Percentiles rank a stretch among this genome's conserved stretches.
These are phyloP conservation scores for Odocoileus hemionus DNA, from an alignment of 2,113 vertebrate species.

Conservation along the genomic window DNA sequence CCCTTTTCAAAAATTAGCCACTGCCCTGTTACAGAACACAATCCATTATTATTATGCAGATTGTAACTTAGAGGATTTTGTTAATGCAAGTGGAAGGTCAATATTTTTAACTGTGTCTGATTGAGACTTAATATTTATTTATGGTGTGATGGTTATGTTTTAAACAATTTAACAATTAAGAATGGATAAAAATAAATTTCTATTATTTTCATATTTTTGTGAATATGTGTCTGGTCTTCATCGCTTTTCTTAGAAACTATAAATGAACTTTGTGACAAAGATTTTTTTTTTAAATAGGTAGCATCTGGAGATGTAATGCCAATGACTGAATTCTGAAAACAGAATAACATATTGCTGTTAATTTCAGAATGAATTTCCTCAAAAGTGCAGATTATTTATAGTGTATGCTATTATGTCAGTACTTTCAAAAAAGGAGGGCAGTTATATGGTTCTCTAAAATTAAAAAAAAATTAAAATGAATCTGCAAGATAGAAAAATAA, in stretches of 20 bases:
- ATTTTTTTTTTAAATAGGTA: neutral
- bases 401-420: neutral
- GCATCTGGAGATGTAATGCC: neutral
- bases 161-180: constrained; percentile 64
- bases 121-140: constrained; percentile 54
- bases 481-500: neutral
- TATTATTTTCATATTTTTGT: constrained; percentile 34
- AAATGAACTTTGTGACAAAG: neutral
- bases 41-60: neutral
- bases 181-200: constrained; percentile 62
- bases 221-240: neutral
- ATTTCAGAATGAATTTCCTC: neutral
- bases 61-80: neutral
- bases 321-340: neutral
- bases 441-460: neutral
- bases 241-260: neutral
- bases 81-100: neutral
- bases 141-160: constrained; percentile 57
- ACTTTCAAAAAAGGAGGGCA: neutral
- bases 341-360: neutral
- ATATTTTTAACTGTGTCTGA: constrained; percentile 44
- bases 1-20: constrained; percentile 42
- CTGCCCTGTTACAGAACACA: constrained; percentile 36
- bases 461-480: neutral
- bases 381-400: neutral